Evolutionary conservation across 2,888 invertebrate genomes (phyloP), one percentile per base, ranked within the genome.

Genomic region (Adela reaumurella): DNA sequence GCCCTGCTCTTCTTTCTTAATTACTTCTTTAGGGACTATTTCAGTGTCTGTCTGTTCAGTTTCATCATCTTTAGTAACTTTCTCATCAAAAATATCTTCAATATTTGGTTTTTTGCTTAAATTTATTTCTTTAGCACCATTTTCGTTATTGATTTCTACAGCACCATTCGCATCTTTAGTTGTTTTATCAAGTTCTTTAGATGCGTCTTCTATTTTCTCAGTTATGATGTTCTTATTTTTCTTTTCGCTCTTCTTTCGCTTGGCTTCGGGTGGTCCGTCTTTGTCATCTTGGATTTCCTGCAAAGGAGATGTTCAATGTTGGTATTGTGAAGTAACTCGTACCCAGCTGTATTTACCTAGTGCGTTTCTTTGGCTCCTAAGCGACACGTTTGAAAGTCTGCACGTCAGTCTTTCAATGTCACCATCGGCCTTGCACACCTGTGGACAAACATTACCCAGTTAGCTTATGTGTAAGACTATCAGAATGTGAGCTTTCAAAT

Each of bases 311-410:
- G 67, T 60, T 55, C 59, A 62, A 65, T 55, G 62, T 78, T 74
- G 74, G 72, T 76, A 74, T 67, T 62, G 58, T 55, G 65, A 53
- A 66, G 63, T 54, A 56, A 69, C 16, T 42, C 3, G 19, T 8
- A 3, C 50, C 58, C 55, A 65, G 56, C 61, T 74, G 62, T 65
- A 76, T 70, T 78, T 80, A 80, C 80, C 80, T 78, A 80, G 73
- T 68, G 73, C 76, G 45, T 51, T 49, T 52, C 56, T 59, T 65
- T 62, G 59, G 70, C 71, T 69, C 68, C 65, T 65, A 57, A 80
- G 68, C 66, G 77, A 76, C 70, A 80, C 74, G 70, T 73, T 70
- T 63, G 77, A 73, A 62, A 80, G 65, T 60, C 65, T 70, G 68
- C 73, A 70, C 62, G 77, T 70, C 67, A 80, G 74, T 64, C 68